Conservation (phyloP, 1,140 invertebrate species). For the Paracyclopina nana region DNA sequence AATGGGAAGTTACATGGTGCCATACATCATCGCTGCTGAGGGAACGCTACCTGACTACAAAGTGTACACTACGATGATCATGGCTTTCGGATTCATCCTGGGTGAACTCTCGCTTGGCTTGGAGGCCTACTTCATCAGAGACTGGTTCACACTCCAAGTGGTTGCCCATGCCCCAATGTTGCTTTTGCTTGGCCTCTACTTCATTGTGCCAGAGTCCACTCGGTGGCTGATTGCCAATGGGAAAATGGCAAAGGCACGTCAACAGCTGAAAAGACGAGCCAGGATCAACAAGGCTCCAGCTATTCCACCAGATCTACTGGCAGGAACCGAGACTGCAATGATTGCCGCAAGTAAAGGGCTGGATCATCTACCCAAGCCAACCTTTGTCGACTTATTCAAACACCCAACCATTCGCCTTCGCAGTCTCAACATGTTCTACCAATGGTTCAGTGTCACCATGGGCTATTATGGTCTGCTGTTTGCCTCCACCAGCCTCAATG, state of each 20-base stretch:
- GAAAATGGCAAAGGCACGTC: conserved; percentile 24
- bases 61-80: not conserved
- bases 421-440: conserved; percentile 14
- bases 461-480: conserved; percentile 17
- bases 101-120: not conserved
- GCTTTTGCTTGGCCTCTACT: not conserved
- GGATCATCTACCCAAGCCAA: not conserved
- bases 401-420: conserved; percentile 7
- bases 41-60: not conserved
- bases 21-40: not conserved
- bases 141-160: not conserved
- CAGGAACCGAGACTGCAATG: conserved; percentile 15
- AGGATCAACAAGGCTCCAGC: conserved; percentile 19
- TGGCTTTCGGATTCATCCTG: not conserved
- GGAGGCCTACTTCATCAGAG: not conserved
- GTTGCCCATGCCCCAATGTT: not conserved
- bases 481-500: conserved; percentile 12
- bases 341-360: not conserved
- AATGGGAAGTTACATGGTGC: conserved; percentile 3
- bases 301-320: not conserved
- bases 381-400: conserved; percentile 12
- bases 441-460: conserved; percentile 17
- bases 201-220: conserved; percentile 28
- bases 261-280: conserved; percentile 21
- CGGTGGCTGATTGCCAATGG: conserved; percentile 27